Percentiles rank a stretch among this genome's conserved stretches.
Evolutionary conservation across 1,140 invertebrate genomes (phyloP).

Genomic region (Megalopta genalis): DNA sequence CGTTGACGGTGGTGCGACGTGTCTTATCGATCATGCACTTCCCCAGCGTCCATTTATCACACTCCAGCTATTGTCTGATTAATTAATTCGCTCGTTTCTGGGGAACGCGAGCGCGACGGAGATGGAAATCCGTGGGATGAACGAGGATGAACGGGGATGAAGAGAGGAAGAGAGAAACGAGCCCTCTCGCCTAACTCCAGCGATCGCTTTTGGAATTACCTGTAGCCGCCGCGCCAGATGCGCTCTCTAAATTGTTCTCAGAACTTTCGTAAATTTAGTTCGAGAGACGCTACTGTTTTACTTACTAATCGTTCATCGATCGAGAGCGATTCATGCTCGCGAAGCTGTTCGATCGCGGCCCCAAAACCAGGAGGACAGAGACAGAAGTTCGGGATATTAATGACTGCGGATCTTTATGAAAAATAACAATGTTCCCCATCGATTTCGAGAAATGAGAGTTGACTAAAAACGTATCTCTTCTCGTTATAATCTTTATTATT

Average conservation of each 20-base stretch:
- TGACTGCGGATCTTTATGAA: no score
- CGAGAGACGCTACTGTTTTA: not conserved
- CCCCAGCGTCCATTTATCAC: conserved; percentile 45
- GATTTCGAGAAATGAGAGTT: no score
- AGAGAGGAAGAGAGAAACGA: not conserved
- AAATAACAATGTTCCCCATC: no score
- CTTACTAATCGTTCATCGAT: not conserved
- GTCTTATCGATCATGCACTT: conserved; percentile 40
- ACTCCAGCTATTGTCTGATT: conserved; percentile 31
- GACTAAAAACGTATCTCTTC: no score
- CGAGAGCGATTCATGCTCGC: not conserved
- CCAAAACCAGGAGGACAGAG: not conserved
- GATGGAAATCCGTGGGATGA: not conserved
- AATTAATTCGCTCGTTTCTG: conserved; percentile 41
- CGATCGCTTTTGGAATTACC: conserved; percentile 37
- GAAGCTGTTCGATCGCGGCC: not conserved
- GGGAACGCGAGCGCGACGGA: not conserved
- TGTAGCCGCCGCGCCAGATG: conserved; percentile 38
- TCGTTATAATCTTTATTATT: no score
- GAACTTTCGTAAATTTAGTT: conserved; percentile 22
- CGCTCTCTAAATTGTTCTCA: conserved; percentile 35
- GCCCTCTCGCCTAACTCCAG: conserved; percentile 3
- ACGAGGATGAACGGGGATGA: not conserved
- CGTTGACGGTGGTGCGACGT: conserved; percentile 13
- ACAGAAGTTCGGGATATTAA: no score